Evolutionary conservation across 2,888 invertebrate genomes (phyloP), one percentile per base, ranked within the genome.

Genomic region (Panopea generosa): DNA sequence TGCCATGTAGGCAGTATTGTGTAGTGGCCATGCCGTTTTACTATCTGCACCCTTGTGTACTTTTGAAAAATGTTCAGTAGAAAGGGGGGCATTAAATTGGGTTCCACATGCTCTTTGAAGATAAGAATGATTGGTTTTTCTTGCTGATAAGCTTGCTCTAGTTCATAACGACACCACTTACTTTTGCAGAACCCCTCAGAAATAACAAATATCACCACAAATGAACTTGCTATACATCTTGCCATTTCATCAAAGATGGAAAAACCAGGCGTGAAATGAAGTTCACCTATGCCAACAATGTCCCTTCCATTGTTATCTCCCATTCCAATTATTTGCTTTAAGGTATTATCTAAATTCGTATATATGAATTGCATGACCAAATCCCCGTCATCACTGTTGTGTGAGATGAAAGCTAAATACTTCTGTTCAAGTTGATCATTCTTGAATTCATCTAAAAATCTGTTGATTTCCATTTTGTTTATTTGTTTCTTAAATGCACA

Each of bases 241-340:
- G 11, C 11, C 11, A 24, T 24, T 20, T 50, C 50, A 20, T 20
- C 3, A 50, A 50, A 18, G 20, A 50, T n/a, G n/a, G 50, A 24
- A 50, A 50, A n/a, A 3, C 50, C 50, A 14, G 50, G 50, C 22
- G 2, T 50, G 22, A 50, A 50, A 50, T 50, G 33, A 33, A 33
- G 11, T 14, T 50, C 18, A 4, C 20, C 50, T 20, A 24, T 50
- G 11, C 18, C 11, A 11, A 50, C 11, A 11, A 50, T 14, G 11
- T 50, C 11, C 4, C 11, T 33, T 33, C 33, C 24, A 18, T 14
- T 50, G 18, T 50, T 20, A 50, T 3, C 20, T 50, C 20, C 33
- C 4, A 22, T 2, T 1, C 18, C 50, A 22, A 50, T 11, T 2
- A 9, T 50, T 50, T 20, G 50, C 22, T 11, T 50, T 50, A 50